phyloP scores from a whole-genome alignment of 2,888 invertebrate genomes.

The Therioaphis trifolii region DNA sequence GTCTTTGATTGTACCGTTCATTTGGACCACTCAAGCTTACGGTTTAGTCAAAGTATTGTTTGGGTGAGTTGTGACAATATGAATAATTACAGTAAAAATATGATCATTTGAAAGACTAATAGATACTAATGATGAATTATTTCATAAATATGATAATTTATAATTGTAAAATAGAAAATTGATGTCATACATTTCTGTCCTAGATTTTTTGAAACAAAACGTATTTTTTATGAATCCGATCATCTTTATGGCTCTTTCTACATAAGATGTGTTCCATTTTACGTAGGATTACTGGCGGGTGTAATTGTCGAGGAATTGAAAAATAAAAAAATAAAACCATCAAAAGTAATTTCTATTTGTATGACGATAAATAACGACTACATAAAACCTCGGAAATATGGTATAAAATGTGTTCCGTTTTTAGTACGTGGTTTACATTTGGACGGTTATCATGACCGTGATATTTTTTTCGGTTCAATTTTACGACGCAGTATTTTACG shows the following conservation, averaged over 20 bases:
- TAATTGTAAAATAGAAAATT: too few relatives aligned
- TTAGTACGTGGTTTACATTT: background rate
- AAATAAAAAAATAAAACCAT: background rate
- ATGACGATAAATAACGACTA: too few relatives aligned
- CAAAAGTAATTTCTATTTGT: constrained; percentile 10
- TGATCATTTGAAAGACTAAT: too few relatives aligned
- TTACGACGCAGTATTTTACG: constrained; percentile 14
- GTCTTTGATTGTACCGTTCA: background rate
- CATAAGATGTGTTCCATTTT: constrained; percentile 21
- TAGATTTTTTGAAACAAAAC: background rate
- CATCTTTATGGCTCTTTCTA: background rate
- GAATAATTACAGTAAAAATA: too few relatives aligned
- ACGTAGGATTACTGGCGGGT: background rate
- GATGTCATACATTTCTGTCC: too few relatives aligned
- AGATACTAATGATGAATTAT: too few relatives aligned
- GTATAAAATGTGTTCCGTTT: background rate
- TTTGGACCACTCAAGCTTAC: background rate
- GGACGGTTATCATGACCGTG: background rate
- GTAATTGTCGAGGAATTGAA: background rate
- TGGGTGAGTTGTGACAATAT: too few relatives aligned
- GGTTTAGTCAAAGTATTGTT: background rate
- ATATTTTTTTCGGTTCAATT: background rate
- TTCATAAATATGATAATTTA: too few relatives aligned
- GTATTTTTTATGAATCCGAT: background rate
- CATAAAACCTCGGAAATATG: too few relatives aligned